Base-by-base conservation (phyloP, 2,888 invertebrate species). In the Parnassius glacialis region DNA sequence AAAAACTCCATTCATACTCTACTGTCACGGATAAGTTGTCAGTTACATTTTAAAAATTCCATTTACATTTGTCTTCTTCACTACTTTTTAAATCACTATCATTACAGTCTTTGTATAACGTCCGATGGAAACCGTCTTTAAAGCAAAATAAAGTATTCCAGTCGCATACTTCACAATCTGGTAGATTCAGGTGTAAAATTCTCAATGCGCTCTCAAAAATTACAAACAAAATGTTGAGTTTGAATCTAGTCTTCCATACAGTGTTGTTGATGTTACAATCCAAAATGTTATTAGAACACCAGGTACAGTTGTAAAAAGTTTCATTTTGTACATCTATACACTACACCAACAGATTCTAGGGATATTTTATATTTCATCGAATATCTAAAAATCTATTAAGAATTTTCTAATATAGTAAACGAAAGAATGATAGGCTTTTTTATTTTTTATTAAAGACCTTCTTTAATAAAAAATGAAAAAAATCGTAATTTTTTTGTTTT, bases 1-100 rank as follows among this genome's bases (percentile, higher is more conserved):
- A 88, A 82, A 96, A 97, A 84, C 94, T 95, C 96, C 96, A 97
- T 76, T 96, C 96, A 79, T 95, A 95, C 13, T 86, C 78, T 43
- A 70, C 72, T 66, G 78, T 81, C 67, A 73, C 75, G 45, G 67
- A 70, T 10, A 74, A 63, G 47, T 73, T 71, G 41, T 74, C 74
- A 0, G 84, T 80, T 50, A 69, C 69, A 69, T 87, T 89, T 47
- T 74, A 74, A 65, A 74, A 79, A 65, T 80, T 83, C 78, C 85
- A 89, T 65, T 70, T 84, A 80, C 91, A 91, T 72, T 84, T 85
- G 77, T 90, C 83, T 44, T 66, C 62, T 44, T 74, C 70, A 65
- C 71, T 66, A 66, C 66, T 73, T 64, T 75, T 75, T 10, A 72
- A 57, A 51, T 75, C 69, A 64, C 72, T 80, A 57, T 72, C 73